Conservation (phyloP, 2,113 vertebrate species). For the Leiothrix lutea region DNA sequence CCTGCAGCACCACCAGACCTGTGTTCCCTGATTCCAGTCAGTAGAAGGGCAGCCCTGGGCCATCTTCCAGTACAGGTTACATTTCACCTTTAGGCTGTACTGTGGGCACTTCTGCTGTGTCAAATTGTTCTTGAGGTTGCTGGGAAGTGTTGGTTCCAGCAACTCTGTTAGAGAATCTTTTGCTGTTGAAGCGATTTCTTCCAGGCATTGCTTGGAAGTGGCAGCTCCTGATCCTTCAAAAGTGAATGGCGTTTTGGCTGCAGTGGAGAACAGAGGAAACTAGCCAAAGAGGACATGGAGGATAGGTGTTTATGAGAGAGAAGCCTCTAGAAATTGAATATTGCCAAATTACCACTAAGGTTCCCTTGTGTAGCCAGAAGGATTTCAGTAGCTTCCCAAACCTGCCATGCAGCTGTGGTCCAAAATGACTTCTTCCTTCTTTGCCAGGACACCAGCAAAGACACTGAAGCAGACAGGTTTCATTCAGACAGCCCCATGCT, state of each 20-base stretch:
- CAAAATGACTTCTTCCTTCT: background rate
- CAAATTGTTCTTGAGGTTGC: background rate
- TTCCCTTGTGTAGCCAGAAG: background rate
- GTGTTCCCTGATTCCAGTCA: background rate
- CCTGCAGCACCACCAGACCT: background rate
- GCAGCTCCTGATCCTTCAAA: background rate
- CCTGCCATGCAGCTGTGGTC: background rate
- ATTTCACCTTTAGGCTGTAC: background rate
- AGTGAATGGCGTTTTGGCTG: background rate
- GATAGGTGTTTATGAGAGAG: background rate
- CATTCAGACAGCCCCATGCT: rapidly evolving
- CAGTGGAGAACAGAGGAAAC: background rate
- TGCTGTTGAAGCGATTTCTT: background rate
- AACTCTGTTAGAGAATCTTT: background rate
- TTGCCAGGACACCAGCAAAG: background rate
- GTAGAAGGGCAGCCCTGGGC: background rate
- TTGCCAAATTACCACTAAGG: background rate
- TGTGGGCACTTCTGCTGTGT: background rate
- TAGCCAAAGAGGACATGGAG: background rate
- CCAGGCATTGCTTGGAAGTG: background rate
- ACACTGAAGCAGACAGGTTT: background rate
- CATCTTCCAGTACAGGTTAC: background rate
- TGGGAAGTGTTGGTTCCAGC: background rate
- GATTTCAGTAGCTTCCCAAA: background rate
- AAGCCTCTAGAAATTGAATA: background rate